Conservation (phyloP, 2,113 vertebrate genomes). For the Stictonetta naevosa region DNA sequence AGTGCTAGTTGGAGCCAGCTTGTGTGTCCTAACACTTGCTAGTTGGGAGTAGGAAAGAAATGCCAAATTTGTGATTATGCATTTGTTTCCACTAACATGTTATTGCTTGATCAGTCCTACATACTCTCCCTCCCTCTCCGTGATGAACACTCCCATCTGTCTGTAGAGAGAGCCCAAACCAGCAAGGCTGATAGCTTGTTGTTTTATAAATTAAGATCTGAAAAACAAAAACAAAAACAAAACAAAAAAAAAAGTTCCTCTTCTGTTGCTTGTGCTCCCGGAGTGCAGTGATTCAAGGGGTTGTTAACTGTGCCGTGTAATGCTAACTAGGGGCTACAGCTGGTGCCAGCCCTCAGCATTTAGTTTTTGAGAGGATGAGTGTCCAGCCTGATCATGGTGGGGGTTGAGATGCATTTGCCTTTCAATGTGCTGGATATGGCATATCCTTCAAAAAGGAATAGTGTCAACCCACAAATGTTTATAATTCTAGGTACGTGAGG, state of each 20-base stretch:
- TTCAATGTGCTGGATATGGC: neutral
- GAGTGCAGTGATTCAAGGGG: neutral
- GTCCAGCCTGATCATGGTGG: neutral
- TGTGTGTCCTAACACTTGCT: constrained; percentile 8
- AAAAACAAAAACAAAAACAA: neutral
- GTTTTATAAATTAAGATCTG: neutral
- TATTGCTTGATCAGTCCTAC: neutral
- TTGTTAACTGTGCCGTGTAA: neutral
- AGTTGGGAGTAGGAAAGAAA: constrained; percentile 3
- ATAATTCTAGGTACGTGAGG: neutral
- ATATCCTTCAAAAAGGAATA: accelerated
- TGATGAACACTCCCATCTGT: neutral
- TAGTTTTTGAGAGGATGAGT: neutral
- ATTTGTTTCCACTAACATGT: neutral
- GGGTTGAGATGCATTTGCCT: neutral
- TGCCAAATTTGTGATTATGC: neutral
- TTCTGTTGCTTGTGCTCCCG: neutral
- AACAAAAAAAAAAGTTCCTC: neutral
- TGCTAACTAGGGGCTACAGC: neutral
- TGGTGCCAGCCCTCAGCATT: neutral
- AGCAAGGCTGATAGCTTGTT: neutral
- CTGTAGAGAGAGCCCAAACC: neutral
- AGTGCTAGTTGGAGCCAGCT: neutral
- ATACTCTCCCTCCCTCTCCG: neutral
- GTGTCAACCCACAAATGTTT: neutral